Evolutionary conservation across 2,113 vertebrate genomes (phyloP), one percentile per base, ranked within the genome.

Genomic region (Pelecanoides urinatrix): DNA sequence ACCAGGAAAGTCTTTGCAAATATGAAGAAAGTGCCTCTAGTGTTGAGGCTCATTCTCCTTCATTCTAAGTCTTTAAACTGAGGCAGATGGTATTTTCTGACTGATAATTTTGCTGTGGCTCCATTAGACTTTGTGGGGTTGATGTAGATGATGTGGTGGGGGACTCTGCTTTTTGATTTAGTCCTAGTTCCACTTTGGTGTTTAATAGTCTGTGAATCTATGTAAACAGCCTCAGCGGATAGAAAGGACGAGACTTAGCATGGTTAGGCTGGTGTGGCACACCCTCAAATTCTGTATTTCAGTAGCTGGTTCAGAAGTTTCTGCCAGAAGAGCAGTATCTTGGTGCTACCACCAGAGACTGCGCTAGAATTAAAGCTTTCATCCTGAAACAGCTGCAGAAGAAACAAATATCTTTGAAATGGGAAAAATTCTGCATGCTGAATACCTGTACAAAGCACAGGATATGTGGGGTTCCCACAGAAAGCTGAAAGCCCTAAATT

Each of bases 1-100:
- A 23, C 19, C 58, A 29, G 80, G 44, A 7, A 74, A 55, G 49
- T 4, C 58, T 68, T 82, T 86, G 66, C 42, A 75, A 59, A 19
- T 16, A 38, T 0, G 0, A 59, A 10, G 2, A 5, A 62, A 86
- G 42, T 20, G 26, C 10, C 58, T 25, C 40, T 25, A 30, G 36
- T n/a, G 7, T 13, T 49, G 42, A 56, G 62, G 34, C 58, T 72
- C 47, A 27, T 89, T 15, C 23, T 81, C 6, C 65, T 74, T 18
- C 55, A 26, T 10, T 23, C 11, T 23, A 36, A 29, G 5, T 16
- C 49, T 80, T 63, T 44, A 44, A 63, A 32, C 29, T 18, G 65
- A 26, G 38, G 59, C 86, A 68, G 47, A n/a, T 10, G 62, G 36
- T 62, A 40, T 1, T 27, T 90, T 93, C 63, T 16, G 66, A 42